These are phyloP conservation scores for Astropecten irregularis DNA, from an alignment of 53 echinoderm and acorn worm genomes.

Conservation along the genomic window DNA sequence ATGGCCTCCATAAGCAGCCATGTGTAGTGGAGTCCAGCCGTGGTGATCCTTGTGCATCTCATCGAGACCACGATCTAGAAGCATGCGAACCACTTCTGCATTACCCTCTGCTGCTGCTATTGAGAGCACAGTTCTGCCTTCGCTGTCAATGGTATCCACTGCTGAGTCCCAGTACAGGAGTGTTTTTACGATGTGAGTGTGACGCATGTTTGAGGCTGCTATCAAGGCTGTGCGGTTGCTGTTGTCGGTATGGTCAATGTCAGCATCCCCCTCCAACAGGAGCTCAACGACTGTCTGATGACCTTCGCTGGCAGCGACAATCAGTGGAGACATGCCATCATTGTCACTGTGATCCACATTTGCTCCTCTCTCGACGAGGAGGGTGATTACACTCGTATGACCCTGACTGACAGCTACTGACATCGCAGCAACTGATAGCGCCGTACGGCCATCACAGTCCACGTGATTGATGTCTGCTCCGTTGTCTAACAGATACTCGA, in stretches of 20 bases:
- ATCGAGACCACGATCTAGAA: constrained; percentile 93
- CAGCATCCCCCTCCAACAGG: constrained; percentile 91
- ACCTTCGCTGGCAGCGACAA: constrained; percentile 96
- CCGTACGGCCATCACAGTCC: constrained; percentile 96
- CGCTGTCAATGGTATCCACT: constrained; percentile 94
- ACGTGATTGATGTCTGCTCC: constrained; percentile 93
- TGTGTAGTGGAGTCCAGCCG: constrained; percentile 98
- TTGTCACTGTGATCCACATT: constrained; percentile 93
- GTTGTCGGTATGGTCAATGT: constrained; percentile 94
- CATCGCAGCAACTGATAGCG: constrained; percentile 96
- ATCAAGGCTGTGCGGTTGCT: constrained; percentile 93
- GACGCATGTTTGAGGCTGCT: constrained; percentile 97
- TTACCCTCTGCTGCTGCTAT: constrained; percentile 95
- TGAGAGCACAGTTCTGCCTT: constrained; percentile 95
- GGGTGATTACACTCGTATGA: constrained; percentile 89
- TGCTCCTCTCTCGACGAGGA: constrained; percentile 82
- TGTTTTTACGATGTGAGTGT: constrained; percentile 83
- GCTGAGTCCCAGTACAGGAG: constrained; percentile 90
- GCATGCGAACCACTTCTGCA: constrained; percentile 85
- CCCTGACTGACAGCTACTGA: constrained; percentile 95
- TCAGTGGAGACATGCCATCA: constrained; percentile 96
- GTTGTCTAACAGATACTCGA: constrained; percentile 80
- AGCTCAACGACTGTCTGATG: constrained; percentile 94
- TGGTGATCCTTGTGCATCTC: constrained; percentile 98
- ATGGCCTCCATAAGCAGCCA: constrained; percentile 97